phyloP scores from a whole-genome alignment of 2,113 vertebrate species.

The Polyodon spathula region DNA sequence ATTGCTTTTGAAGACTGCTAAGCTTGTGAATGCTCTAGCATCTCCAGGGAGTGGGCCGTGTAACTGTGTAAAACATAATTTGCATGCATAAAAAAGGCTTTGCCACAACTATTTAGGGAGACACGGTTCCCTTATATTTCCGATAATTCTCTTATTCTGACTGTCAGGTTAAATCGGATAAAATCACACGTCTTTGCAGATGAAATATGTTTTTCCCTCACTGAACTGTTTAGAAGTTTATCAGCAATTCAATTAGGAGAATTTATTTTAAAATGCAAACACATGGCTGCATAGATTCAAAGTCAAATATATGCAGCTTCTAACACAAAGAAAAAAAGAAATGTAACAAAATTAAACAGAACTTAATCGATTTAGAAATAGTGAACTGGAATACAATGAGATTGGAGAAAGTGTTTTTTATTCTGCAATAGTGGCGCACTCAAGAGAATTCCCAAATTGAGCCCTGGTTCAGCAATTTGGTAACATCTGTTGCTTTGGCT shows the following conservation, averaged over 20 bases:
- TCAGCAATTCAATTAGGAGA: constrained; percentile 38
- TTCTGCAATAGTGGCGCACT: too few species aligned
- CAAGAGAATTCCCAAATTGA: too few species aligned
- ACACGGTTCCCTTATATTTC: constrained; percentile 46
- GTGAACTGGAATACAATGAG: too few species aligned
- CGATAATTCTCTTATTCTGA: constrained; percentile 39
- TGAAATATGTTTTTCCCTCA: constrained; percentile 35
- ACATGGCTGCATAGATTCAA: background rate
- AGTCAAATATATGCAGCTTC: background rate
- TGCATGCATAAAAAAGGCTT: constrained; percentile 36
- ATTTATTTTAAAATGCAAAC: constrained; percentile 30
- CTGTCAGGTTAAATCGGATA: constrained; percentile 52
- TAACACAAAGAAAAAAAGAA: too few species aligned
- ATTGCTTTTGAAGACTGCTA: constrained; percentile 47
- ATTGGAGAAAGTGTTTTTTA: too few species aligned
- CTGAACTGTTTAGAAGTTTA: constrained; percentile 30
- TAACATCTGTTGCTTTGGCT: too few species aligned
- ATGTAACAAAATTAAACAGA: too few species aligned
- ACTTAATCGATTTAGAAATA: too few species aligned
- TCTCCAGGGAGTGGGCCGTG: constrained; percentile 47
- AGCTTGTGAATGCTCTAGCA: constrained; percentile 46
- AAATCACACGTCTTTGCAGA: constrained; percentile 48
- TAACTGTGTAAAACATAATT: constrained; percentile 51
- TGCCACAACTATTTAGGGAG: constrained; percentile 42
- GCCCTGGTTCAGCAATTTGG: too few species aligned